Percentiles rank a stretch among this genome's conserved stretches.
Evolutionary conservation across 2,797 vertebrate genomes (phyloP).

Genomic region (Liparis tanakae): DNA sequence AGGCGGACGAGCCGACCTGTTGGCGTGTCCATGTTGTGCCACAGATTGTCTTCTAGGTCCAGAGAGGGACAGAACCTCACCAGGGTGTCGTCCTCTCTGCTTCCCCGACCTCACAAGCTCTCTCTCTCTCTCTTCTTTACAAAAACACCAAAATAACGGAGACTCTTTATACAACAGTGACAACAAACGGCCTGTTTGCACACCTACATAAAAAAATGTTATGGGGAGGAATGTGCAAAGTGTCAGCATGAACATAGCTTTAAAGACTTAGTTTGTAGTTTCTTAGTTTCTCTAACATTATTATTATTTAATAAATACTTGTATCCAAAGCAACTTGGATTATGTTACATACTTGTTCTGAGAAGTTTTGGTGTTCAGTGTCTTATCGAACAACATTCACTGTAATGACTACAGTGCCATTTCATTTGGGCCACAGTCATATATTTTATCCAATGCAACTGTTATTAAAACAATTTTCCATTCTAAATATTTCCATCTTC

Average conservation of each 20-base stretch:
- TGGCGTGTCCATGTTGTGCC: conserved; percentile 39
- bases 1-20: conserved; percentile 47
- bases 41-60: conserved; percentile 21
- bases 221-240: background rate
- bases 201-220: background rate
- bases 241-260: too few species aligned
- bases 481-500: background rate
- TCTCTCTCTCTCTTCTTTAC: background rate
- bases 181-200: background rate
- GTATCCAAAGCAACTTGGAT: background rate
- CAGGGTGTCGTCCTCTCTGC: conserved; percentile 3
- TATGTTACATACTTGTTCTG: background rate
- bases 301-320: too few species aligned
- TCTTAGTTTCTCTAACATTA: background rate
- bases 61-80: conserved; percentile 31
- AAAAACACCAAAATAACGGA: background rate
- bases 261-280: background rate
- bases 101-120: conserved; percentile 4
- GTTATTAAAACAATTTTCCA: background rate
- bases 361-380: background rate
- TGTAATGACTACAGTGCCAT: background rate
- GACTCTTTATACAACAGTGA: background rate
- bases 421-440: background rate
- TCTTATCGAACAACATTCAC: background rate
- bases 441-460: background rate